Conservation (phyloP, 2,797 vertebrate genomes). For the Notoglanidium macrostoma region DNA sequence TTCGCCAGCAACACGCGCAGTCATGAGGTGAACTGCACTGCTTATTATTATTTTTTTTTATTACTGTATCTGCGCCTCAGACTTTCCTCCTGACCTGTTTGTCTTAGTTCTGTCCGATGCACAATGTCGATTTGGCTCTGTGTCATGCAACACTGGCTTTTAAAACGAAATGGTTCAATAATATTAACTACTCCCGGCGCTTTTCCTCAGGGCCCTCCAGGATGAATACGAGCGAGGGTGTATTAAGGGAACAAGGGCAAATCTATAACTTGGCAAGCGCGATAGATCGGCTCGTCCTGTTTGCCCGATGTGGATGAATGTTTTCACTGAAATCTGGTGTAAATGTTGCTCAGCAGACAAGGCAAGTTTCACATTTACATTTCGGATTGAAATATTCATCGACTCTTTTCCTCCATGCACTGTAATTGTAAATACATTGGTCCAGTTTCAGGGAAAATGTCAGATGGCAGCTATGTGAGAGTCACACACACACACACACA, state of each 20-base stretch:
- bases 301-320: neutral
- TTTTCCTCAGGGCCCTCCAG: conserved; percentile 48
- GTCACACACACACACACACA: conserved; percentile 44
- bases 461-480: conserved; percentile 56
- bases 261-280: conserved; percentile 60
- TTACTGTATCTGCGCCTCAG: conserved; percentile 51
- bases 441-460: conserved; percentile 50
- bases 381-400: neutral
- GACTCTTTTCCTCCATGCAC: neutral
- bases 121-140: conserved; percentile 62
- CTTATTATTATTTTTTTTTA: conserved; percentile 53
- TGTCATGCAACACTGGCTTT: conserved; percentile 68
- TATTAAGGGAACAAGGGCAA: conserved; percentile 56
- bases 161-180: conserved; percentile 62
- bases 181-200: conserved; percentile 60
- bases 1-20: conserved; percentile 60
- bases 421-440: conserved; percentile 13
- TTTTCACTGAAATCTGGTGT: conserved; percentile 13
- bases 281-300: conserved; percentile 43
- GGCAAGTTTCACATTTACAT: conserved; percentile 3
- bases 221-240: conserved; percentile 56
- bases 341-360: neutral
- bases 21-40: conserved; percentile 58
- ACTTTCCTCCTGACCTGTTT: conserved; percentile 65
- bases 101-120: conserved; percentile 56